phyloP scores from a whole-genome alignment of 2,888 invertebrate genomes.

The Arenicola marina region DNA sequence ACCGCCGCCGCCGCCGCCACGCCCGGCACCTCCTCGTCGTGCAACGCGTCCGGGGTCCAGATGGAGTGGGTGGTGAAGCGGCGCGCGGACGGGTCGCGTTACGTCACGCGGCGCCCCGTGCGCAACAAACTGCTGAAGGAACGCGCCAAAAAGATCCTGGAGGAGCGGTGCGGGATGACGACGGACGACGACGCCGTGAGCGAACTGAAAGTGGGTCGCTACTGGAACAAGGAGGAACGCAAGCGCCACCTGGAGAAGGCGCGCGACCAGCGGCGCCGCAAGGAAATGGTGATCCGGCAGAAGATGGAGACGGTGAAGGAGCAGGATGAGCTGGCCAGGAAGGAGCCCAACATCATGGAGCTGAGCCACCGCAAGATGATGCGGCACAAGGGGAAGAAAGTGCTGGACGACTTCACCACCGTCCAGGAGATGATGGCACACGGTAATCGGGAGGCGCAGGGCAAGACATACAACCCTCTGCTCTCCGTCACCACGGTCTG shows the following conservation, averaged over 20 bases:
- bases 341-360: conserved; percentile 61
- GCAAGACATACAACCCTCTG: conserved; percentile 56
- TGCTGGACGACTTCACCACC: conserved; percentile 67
- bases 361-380: conserved; percentile 67
- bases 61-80: conserved; percentile 77
- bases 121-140: conserved; percentile 72
- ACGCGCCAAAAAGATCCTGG: conserved; percentile 70
- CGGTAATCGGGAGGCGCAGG: conserved; percentile 57
- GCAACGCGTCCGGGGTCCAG: conserved; percentile 24
- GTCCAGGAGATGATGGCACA: conserved; percentile 69
- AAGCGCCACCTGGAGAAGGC: conserved; percentile 75
- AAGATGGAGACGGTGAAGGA: conserved; percentile 53
- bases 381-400: conserved; percentile 65
- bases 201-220: conserved; percentile 7
- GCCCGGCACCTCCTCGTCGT: not conserved
- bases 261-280: conserved; percentile 67
- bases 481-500: conserved; percentile 63
- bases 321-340: conserved; percentile 44
- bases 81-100: conserved; percentile 76
- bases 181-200: conserved; percentile 80
- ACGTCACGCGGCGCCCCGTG: conserved; percentile 75
- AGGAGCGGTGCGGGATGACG: conserved; percentile 68
- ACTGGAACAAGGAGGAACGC: conserved; percentile 71
- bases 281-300: conserved; percentile 50
- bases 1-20: not conserved